These are phyloP conservation scores for Premnoplex brunnescens DNA, from an alignment of 2,797 vertebrate genomes.

Conservation along the genomic window DNA sequence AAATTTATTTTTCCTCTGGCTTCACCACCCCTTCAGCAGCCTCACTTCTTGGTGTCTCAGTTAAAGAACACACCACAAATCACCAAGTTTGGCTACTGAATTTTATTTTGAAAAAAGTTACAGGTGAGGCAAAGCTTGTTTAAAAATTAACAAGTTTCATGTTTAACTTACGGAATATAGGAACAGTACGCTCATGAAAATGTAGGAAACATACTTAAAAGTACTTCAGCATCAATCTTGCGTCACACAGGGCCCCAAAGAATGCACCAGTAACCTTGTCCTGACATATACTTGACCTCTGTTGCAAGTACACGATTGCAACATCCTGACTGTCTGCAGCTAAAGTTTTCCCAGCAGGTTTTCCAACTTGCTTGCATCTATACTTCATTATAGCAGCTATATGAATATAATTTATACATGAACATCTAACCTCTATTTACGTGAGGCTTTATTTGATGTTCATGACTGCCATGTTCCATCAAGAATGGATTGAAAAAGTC, in stretches of 20 bases:
- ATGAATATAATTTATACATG: not conserved
- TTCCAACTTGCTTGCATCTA: not conserved
- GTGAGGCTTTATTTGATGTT: not conserved
- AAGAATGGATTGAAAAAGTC: not conserved
- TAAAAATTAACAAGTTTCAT: constrained; percentile 23
- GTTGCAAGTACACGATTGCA: not conserved
- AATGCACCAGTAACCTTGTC: not conserved
- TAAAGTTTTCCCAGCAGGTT: constrained; percentile 4
- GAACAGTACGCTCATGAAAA: not conserved
- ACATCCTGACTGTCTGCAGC: constrained; percentile 9
- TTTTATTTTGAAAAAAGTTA: constrained; percentile 13
- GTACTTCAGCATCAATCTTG: not conserved
- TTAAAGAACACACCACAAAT: not conserved
- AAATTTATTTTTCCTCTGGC: not conserved
- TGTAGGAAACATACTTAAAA: constrained; percentile 23
- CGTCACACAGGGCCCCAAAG: not conserved
- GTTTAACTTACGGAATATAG: constrained; percentile 37
- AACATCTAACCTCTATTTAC: not conserved
- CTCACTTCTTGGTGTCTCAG: not conserved
- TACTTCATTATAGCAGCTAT: not conserved
- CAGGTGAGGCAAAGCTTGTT: not conserved
- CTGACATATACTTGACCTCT: constrained; percentile 47
- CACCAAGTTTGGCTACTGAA: not conserved
- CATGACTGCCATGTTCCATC: not conserved
- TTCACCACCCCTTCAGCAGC: not conserved